Evolutionary conservation across 2,888 invertebrate species (phyloP).

Genomic region (Philhelius pedissequus): DNA sequence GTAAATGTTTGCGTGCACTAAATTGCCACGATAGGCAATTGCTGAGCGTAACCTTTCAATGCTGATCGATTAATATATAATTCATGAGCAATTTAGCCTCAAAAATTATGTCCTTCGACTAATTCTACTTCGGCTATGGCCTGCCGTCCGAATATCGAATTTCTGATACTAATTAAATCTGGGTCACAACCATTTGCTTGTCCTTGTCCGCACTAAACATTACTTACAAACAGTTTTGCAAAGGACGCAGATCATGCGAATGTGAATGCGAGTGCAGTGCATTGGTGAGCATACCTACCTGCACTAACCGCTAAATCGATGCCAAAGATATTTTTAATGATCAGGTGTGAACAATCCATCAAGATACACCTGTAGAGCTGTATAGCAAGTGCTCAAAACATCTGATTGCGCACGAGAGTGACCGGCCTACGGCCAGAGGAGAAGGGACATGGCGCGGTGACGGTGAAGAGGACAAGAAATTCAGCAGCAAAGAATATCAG

Average conservation of each 20-base stretch:
- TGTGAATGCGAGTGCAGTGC: background rate
- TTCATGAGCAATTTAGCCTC: slow-evolving; percentile 50
- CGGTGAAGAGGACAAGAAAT: background rate
- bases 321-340: slow-evolving; percentile 65
- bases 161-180: slow-evolving; percentile 62
- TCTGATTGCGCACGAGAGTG: slow-evolving; percentile 60
- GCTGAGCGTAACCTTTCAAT: slow-evolving; percentile 36
- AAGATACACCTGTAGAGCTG: slow-evolving; percentile 65
- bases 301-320: slow-evolving; percentile 55
- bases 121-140: slow-evolving; percentile 8
- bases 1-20: slow-evolving; percentile 45
- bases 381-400: slow-evolving; percentile 61
- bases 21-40: slow-evolving; percentile 30
- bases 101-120: slow-evolving; percentile 55
- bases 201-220: slow-evolving; percentile 23
- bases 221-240: slow-evolving; percentile 42
- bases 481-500: slow-evolving; percentile 7
- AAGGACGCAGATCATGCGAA: background rate
- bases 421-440: slow-evolving; percentile 19
- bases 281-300: background rate
- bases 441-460: too few species aligned
- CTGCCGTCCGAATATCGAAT: slow-evolving; percentile 5
- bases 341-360: slow-evolving; percentile 69
- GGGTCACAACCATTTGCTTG: slow-evolving; percentile 46
- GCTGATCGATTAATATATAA: slow-evolving; percentile 58